phyloP scores from a whole-genome alignment of 2,113 vertebrate genomes.

The Zapus hudsonius region DNA sequence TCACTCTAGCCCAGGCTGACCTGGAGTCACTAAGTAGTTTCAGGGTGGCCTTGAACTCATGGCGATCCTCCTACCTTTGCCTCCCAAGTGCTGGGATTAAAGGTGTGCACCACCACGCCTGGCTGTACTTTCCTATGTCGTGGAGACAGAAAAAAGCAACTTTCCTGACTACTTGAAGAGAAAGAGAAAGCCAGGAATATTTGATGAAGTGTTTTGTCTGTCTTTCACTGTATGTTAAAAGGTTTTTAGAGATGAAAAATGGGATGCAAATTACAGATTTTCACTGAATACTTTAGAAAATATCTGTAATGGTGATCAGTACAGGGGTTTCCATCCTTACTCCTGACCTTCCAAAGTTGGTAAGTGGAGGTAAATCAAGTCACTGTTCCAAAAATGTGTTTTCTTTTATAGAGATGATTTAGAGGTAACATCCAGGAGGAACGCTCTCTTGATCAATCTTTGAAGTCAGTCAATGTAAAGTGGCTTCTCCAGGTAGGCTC shows the following conservation, averaged over 20 bases:
- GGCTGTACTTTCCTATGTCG: too few species aligned
- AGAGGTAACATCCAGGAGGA: background rate
- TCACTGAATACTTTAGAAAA: background rate
- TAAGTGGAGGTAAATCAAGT: background rate
- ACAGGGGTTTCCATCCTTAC: fast-evolving
- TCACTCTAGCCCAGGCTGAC: too few species aligned
- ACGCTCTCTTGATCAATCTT: background rate
- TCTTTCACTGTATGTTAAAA: background rate
- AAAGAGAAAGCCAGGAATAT: background rate
- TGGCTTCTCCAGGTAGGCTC: background rate
- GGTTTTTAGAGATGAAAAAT: background rate
- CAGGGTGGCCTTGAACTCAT: too few species aligned
- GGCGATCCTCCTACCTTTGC: too few species aligned
- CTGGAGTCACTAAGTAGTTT: too few species aligned
- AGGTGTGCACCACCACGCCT: too few species aligned
- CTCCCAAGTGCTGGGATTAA: too few species aligned
- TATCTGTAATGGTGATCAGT: background rate
- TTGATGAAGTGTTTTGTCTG: background rate
- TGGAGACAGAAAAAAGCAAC: background rate
- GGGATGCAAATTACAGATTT: background rate
- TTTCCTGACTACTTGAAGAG: background rate
- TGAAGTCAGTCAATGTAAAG: background rate
- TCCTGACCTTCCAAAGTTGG: background rate
- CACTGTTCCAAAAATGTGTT: background rate
- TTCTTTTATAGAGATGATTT: constrained; percentile 18